Evolutionary conservation across 2,888 invertebrate species (phyloP).

Genomic region (Mesorhabditis belari): DNA sequence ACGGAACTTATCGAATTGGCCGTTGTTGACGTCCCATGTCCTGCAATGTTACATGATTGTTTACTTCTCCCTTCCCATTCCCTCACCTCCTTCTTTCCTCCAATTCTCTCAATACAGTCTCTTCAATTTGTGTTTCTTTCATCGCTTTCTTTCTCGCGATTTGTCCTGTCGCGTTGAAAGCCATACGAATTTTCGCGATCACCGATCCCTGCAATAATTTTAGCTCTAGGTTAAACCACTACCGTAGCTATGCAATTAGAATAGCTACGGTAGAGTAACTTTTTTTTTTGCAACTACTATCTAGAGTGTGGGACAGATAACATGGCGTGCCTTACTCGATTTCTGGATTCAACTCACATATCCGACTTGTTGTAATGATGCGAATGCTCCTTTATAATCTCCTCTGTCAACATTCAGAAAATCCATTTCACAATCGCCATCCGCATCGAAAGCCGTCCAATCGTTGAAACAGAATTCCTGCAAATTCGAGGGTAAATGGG

Average conservation of each 20-base stretch:
- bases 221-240: neutral
- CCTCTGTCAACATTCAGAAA: conserved; percentile 43
- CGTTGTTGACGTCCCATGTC: conserved; percentile 50
- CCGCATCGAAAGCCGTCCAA: conserved; percentile 50
- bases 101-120: conserved; percentile 32
- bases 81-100: conserved; percentile 6
- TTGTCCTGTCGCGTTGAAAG: conserved; percentile 48
- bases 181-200: conserved; percentile 50
- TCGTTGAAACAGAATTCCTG: conserved; percentile 53
- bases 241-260: neutral
- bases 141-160: conserved; percentile 35
- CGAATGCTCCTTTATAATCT: conserved; percentile 47
- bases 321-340: neutral
- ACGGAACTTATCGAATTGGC: conserved; percentile 50
- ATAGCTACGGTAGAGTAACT: neutral
- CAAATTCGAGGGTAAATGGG: neutral
- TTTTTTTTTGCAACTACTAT: neutral
- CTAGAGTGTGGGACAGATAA: neutral
- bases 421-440: conserved; percentile 52
- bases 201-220: conserved; percentile 44
- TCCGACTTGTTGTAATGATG: conserved; percentile 50
- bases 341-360: conserved; percentile 32
- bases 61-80: neutral
- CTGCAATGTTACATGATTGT: neutral
- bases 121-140: conserved; percentile 49